These are phyloP conservation scores for Macquaria ambigua DNA, from an alignment of 2,113 vertebrate species.

Conservation along the genomic window DNA sequence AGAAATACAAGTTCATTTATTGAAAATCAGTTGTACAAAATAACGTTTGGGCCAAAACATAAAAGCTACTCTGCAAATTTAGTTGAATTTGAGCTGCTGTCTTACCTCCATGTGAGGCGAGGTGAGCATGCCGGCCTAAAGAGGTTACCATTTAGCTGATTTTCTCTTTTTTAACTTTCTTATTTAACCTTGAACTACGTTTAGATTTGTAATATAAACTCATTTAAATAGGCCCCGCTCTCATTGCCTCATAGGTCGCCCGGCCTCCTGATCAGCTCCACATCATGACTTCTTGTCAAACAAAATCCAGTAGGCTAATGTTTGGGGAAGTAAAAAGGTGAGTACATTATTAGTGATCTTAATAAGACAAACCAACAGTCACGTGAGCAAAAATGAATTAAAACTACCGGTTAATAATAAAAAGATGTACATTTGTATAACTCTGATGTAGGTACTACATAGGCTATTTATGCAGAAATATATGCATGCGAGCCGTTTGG, in stretches of 20 bases:
- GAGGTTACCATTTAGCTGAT: background rate
- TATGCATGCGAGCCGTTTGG: background rate
- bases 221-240: background rate
- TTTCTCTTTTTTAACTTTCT: background rate
- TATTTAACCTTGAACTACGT: background rate
- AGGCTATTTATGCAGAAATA: background rate
- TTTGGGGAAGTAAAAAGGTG: background rate
- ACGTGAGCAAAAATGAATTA: background rate
- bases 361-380: background rate
- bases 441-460: background rate
- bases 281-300: background rate
- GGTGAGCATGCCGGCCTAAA: background rate
- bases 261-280: background rate
- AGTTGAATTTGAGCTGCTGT: background rate
- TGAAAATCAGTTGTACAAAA: background rate
- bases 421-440: too few relatives aligned
- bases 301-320: background rate
- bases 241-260: slow-evolving; percentile 1
- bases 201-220: background rate
- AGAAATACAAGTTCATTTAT: background rate
- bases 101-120: background rate
- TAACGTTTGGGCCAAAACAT: background rate
- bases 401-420: background rate
- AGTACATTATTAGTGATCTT: background rate
- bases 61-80: background rate